Evolutionary conservation across 2,797 vertebrate genomes (phyloP).

Genomic region (Halcyon chelicuti): DNA sequence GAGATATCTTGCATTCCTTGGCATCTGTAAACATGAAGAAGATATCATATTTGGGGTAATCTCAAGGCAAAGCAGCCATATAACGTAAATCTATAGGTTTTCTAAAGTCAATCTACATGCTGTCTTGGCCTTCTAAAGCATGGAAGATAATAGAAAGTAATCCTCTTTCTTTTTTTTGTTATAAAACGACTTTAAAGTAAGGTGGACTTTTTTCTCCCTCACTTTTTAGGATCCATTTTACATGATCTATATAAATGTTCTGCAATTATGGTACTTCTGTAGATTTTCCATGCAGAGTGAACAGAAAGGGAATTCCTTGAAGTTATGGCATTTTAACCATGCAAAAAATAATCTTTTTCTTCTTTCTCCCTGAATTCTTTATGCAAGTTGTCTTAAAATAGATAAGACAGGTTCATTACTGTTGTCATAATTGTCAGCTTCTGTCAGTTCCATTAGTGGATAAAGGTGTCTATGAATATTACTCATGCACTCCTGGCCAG

Average conservation of each 20-base stretch:
- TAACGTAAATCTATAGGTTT: slow-evolving; percentile 3
- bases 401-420: slow-evolving; percentile 37
- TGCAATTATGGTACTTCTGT: slow-evolving; percentile 51
- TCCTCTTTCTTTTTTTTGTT: background rate
- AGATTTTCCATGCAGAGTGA: background rate
- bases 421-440: slow-evolving; percentile 9
- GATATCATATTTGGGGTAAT: background rate
- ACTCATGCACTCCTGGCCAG: background rate
- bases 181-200: slow-evolving; percentile 25
- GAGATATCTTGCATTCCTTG: background rate
- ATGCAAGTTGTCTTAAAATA: slow-evolving; percentile 30
- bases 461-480: slow-evolving; percentile 6
- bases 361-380: slow-evolving; percentile 2
- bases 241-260: slow-evolving; percentile 57
- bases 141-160: slow-evolving; percentile 2
- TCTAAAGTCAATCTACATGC: background rate
- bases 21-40: slow-evolving; percentile 43
- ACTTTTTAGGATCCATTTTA: slow-evolving; percentile 51
- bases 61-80: slow-evolving; percentile 5
- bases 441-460: slow-evolving; percentile 31
- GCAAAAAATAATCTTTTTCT: background rate
- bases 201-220: background rate
- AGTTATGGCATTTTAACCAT: slow-evolving; percentile 44
- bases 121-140: slow-evolving; percentile 9
- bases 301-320: slow-evolving; percentile 52